Percentiles rank a stretch among this genome's conserved stretches.
These are phyloP conservation scores for Diplodus sargus DNA, from an alignment of 2,797 vertebrate species.

Conservation along the genomic window DNA sequence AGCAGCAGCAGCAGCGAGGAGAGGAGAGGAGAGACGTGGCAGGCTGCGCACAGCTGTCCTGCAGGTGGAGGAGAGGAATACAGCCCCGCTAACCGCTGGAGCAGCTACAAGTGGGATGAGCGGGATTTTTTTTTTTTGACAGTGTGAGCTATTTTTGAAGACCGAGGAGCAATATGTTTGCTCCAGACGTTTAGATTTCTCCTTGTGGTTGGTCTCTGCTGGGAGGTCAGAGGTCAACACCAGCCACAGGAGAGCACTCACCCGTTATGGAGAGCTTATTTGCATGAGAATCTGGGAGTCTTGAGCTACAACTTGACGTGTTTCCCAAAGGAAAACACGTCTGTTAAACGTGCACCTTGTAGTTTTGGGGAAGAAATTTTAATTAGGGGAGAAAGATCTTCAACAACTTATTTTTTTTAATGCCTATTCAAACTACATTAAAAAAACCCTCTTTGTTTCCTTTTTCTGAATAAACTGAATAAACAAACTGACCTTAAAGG, in stretches of 20 bases:
- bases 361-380: too few relatives aligned
- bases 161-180: not conserved
- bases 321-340: too few relatives aligned
- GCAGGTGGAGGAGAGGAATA: constrained; percentile 70
- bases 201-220: not conserved
- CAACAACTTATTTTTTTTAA: not conserved
- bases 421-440: too few relatives aligned
- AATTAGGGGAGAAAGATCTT: too few relatives aligned
- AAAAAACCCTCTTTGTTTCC: too few relatives aligned
- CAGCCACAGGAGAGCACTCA: not conserved
- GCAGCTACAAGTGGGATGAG: constrained; percentile 48
- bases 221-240: constrained; percentile 40
- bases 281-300: not conserved
- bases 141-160: not conserved
- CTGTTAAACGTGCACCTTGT: too few relatives aligned
- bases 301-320: not conserved
- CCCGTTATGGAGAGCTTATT: not conserved
- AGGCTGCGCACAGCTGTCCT: constrained; percentile 74
- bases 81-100: not conserved
- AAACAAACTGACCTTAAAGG: too few relatives aligned
- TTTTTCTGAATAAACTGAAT: too few relatives aligned
- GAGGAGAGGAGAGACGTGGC: constrained; percentile 76
- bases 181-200: not conserved
- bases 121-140: not conserved
- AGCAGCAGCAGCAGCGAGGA: constrained; percentile 3